These are phyloP conservation scores for Malthinus flaveolus DNA, from an alignment of 2,888 invertebrate species.

Conservation along the genomic window DNA sequence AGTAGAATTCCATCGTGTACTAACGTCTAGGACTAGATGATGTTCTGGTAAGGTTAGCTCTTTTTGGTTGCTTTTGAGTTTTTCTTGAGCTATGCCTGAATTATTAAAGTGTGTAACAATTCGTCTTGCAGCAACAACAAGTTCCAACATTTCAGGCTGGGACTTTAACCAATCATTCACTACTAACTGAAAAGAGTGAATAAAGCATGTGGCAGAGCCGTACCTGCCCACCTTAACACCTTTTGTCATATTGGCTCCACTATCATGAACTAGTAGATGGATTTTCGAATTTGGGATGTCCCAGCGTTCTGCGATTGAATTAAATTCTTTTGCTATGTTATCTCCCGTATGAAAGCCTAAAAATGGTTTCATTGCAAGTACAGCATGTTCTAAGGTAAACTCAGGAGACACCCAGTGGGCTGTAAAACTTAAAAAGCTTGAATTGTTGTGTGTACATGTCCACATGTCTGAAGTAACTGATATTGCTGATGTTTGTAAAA, in stretches of 20 bases:
- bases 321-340: constrained; percentile 40
- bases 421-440: constrained; percentile 12
- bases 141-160: constrained; percentile 25
- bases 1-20: constrained; percentile 26
- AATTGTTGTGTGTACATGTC: constrained; percentile 33
- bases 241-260: constrained; percentile 25
- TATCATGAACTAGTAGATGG: constrained; percentile 33
- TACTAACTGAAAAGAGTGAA: constrained; percentile 17
- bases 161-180: constrained; percentile 35
- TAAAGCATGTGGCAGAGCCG: constrained; percentile 9
- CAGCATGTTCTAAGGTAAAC: constrained; percentile 6
- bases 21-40: constrained; percentile 26
- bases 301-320: constrained; percentile 36
- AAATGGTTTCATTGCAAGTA: constrained; percentile 29
- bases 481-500: constrained; percentile 32
- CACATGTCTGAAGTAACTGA: constrained; percentile 37
- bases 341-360: constrained; percentile 22
- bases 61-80: constrained; percentile 30
- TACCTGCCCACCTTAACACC: constrained; percentile 14
- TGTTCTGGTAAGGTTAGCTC: constrained; percentile 30
- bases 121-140: constrained; percentile 31
- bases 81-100: constrained; percentile 33
- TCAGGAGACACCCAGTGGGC: constrained; percentile 9
- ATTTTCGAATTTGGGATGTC: constrained; percentile 37
- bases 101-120: constrained; percentile 42